Conservation (phyloP, 1,140 invertebrate species). For the Drosophila kurseongensis region DNA sequence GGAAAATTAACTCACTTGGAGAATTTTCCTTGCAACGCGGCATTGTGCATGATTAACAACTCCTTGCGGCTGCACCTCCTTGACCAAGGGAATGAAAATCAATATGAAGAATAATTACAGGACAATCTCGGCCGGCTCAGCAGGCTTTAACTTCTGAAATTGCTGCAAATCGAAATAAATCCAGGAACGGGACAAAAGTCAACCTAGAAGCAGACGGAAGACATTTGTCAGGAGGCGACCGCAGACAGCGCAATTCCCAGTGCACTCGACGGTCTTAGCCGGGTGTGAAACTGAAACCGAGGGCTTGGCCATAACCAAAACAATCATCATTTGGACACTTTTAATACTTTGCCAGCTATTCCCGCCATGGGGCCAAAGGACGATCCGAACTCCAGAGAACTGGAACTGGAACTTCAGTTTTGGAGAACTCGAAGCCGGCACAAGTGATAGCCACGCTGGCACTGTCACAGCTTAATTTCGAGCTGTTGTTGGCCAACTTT, state of each 20-base stretch:
- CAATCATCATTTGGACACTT: constrained; percentile 83
- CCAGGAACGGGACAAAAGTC: constrained; percentile 16
- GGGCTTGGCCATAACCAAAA: constrained; percentile 68
- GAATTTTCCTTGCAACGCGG: constrained; percentile 5
- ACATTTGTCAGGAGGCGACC: constrained; percentile 45
- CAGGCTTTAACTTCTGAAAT: constrained; percentile 24
- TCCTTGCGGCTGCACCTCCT: constrained; percentile 18
- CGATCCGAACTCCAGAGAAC: constrained; percentile 10
- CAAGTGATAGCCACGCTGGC: constrained; percentile 54
- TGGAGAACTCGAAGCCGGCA: constrained; percentile 28
- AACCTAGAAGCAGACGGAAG: constrained; percentile 28
- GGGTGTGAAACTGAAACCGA: constrained; percentile 40
- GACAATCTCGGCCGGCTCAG: background rate
- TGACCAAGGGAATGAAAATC: constrained; percentile 54
- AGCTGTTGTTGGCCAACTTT: constrained; percentile 70
- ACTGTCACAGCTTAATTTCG: constrained; percentile 73
- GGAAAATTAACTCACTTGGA: constrained; percentile 7
- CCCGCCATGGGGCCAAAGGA: constrained; percentile 19
- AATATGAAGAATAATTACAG: constrained; percentile 70
- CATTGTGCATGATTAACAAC: constrained; percentile 55
- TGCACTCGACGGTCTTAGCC: constrained; percentile 42
- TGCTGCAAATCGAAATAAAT: constrained; percentile 49
- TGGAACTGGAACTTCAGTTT: constrained; percentile 27
- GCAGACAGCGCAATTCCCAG: constrained; percentile 58
- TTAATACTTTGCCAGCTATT: constrained; percentile 72